Conservation (phyloP, 2,113 vertebrate species). For the Mustelus asterias region DNA sequence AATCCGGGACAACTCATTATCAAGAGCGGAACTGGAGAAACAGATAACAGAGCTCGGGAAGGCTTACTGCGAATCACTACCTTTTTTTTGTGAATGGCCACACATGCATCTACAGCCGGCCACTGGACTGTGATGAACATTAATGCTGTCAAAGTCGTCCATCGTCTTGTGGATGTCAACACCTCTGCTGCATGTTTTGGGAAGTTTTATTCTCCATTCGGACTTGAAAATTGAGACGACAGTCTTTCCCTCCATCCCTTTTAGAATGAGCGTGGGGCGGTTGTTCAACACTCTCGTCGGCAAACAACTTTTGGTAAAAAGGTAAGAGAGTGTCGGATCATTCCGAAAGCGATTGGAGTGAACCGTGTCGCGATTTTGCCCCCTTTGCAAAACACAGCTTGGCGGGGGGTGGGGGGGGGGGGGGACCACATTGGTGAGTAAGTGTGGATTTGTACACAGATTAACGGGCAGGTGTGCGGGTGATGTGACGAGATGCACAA, state of each 20-base stretch:
- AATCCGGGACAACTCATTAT: not conserved
- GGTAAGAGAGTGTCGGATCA: not conserved
- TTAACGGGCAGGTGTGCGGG: not conserved
- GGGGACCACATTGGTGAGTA: not conserved
- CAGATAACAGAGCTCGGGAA: not conserved
- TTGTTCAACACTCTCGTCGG: not conserved
- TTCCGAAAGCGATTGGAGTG: not conserved
- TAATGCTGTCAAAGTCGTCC: not conserved
- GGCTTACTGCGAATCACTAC: not conserved
- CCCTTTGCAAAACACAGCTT: not conserved
- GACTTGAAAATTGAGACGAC: not conserved
- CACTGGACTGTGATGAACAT: not conserved
- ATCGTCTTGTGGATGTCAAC: not conserved
- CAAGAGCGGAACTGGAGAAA: not conserved
- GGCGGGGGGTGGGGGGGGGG: too few species aligned
- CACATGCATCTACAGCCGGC: constrained; percentile 1
- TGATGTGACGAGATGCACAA: not conserved
- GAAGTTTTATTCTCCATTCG: not conserved
- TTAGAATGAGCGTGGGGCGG: not conserved
- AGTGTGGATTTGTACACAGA: not conserved
- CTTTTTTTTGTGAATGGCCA: not conserved
- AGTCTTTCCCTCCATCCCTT: not conserved
- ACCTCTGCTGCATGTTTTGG: not conserved
- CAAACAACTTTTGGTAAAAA: not conserved
- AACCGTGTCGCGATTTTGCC: not conserved